phyloP scores from a whole-genome alignment of 2,113 vertebrate genomes.

The Rhadina sibilatrix region DNA sequence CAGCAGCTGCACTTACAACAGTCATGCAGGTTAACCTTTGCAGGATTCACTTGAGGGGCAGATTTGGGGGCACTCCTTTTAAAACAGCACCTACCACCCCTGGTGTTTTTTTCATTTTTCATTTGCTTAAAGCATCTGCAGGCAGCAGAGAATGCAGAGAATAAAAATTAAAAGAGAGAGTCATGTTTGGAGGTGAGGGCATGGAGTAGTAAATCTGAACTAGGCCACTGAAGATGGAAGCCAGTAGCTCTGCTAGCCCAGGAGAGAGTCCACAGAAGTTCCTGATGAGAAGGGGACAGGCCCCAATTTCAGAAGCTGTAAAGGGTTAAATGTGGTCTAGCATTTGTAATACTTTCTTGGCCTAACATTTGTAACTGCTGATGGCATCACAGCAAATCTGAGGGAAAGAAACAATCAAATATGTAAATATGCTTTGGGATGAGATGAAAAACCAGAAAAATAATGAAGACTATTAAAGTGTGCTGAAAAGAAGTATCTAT shows the following conservation, averaged over 20 bases:
- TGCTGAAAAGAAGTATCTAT: background rate
- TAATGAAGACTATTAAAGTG: background rate
- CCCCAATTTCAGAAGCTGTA: background rate
- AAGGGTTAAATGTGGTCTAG: background rate
- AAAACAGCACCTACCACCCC: background rate
- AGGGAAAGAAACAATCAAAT: background rate
- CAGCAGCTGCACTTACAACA: background rate
- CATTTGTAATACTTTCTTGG: background rate
- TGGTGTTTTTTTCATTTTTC: background rate
- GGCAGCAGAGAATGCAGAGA: background rate
- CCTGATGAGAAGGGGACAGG: background rate
- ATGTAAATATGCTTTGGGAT: background rate
- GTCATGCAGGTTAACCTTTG: background rate
- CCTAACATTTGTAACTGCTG: background rate
- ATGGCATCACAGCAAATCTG: background rate
- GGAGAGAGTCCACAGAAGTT: rapidly evolving
- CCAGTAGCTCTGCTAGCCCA: background rate
- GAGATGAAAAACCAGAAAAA: background rate
- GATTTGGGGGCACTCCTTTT: background rate
- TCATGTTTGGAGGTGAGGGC: background rate
- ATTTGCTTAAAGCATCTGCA: background rate
- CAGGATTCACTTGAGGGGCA: background rate
- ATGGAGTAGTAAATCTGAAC: background rate
- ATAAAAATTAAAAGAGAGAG: background rate
- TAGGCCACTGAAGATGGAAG: background rate